Conservation (phyloP, 2,797 vertebrate genomes). For the Chelon labrosus region DNA sequence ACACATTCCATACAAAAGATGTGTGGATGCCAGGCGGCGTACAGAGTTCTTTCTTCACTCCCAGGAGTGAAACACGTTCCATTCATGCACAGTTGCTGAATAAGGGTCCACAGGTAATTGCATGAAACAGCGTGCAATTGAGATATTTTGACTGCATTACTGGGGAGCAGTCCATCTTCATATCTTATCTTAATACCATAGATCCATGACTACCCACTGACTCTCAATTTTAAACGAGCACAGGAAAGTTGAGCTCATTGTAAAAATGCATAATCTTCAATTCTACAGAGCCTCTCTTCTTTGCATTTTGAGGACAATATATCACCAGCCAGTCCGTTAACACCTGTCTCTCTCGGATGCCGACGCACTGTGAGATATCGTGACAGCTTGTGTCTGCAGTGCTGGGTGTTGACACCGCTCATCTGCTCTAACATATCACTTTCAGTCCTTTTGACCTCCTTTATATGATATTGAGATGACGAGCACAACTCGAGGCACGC, state of each 20-base stretch:
- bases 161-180: no score
- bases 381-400: not conserved
- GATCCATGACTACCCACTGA: not conserved
- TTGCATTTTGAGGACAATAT: not conserved
- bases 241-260: not conserved
- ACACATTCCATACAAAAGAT: no score
- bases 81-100: no score
- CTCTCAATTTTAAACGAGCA: not conserved
- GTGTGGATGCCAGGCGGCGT: no score
- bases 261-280: not conserved
- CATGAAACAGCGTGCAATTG: no score
- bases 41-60: no score
- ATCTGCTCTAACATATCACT: conserved; percentile 28
- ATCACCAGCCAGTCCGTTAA: conserved; percentile 4
- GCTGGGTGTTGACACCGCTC: not conserved
- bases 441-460: conserved; percentile 28
- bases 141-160: no score
- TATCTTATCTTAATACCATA: not conserved
- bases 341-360: not conserved
- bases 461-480: not conserved
- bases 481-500: not conserved
- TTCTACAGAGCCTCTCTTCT: not conserved
- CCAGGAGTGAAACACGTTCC: no score
- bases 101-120: no score
- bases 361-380: conserved; percentile 12